phyloP scores from a whole-genome alignment of 1,140 invertebrate genomes.

The Akabosia matsudoensis region DNA sequence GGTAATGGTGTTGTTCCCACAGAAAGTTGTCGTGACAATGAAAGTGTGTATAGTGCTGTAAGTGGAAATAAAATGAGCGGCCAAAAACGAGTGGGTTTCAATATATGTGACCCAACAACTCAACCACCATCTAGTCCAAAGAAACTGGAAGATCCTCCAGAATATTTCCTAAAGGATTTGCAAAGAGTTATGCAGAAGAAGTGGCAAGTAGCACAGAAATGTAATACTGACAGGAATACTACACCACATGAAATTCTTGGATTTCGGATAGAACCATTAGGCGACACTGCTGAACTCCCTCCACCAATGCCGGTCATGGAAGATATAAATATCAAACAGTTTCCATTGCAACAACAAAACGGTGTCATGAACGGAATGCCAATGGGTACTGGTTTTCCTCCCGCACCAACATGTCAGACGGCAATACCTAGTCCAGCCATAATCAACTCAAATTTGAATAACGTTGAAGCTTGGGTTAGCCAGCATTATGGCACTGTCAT shows the following conservation, averaged over 20 bases:
- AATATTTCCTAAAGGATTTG: slow-evolving; percentile 78
- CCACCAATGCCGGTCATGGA: slow-evolving; percentile 65
- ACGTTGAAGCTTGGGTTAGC: slow-evolving; percentile 84
- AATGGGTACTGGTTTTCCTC: not conserved
- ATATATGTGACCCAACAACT: slow-evolving; percentile 56
- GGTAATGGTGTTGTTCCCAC: slow-evolving; percentile 49
- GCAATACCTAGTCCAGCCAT: slow-evolving; percentile 25
- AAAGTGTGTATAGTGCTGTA: not conserved
- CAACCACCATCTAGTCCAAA: slow-evolving; percentile 61
- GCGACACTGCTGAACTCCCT: slow-evolving; percentile 59
- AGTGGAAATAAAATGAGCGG: not conserved
- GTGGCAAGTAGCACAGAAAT: slow-evolving; percentile 89
- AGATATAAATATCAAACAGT: slow-evolving; percentile 52
- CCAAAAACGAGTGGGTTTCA: slow-evolving; percentile 20
- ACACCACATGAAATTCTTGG: slow-evolving; percentile 87
- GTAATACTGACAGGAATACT: slow-evolving; percentile 75
- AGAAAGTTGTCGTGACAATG: slow-evolving; percentile 49
- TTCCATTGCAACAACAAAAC: not conserved
- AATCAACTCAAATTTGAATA: slow-evolving; percentile 55
- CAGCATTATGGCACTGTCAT: slow-evolving; percentile 69
- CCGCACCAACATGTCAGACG: slow-evolving; percentile 1
- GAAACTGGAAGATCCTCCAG: slow-evolving; percentile 70
- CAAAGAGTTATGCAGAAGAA: slow-evolving; percentile 87
- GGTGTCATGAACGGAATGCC: not conserved
- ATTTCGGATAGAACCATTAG: slow-evolving; percentile 59